Evolutionary conservation across 2,888 invertebrate genomes (phyloP).

Genomic region (Abrostola tripartita): DNA sequence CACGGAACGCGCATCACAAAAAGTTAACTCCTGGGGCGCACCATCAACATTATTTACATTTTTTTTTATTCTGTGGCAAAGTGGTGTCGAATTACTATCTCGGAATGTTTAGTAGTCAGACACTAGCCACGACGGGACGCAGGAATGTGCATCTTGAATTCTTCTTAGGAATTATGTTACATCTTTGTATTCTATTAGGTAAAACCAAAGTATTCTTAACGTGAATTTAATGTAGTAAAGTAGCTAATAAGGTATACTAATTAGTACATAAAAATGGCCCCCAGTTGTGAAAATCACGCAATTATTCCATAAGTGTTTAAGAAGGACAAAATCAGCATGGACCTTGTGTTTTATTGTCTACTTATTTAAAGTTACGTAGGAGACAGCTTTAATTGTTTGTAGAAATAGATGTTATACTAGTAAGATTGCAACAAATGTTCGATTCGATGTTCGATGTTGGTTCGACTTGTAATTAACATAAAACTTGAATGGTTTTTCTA

Average conservation of each 20-base stretch:
- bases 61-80: conserved; percentile 75
- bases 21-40: conserved; percentile 74
- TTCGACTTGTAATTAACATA: too few relatives aligned
- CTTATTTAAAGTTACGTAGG: conserved; percentile 8
- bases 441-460: too few relatives aligned
- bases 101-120: conserved; percentile 78
- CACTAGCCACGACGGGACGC: conserved; percentile 56
- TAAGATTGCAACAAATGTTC: too few relatives aligned
- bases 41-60: conserved; percentile 80
- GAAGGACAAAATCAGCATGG: conserved; percentile 25
- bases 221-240: conserved; percentile 11
- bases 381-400: conserved; percentile 19
- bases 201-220: conserved; percentile 13
- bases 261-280: conserved; percentile 11
- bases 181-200: conserved; percentile 13
- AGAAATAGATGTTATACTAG: conserved; percentile 22
- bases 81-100: conserved; percentile 85
- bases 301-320: conserved; percentile 41
- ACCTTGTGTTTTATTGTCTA: conserved; percentile 37
- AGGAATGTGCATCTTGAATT: conserved; percentile 65
- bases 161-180: conserved; percentile 44
- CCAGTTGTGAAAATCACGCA: conserved; percentile 28
- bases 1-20: conserved; percentile 65
- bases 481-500: too few relatives aligned
- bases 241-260: conserved; percentile 16